Base-by-base conservation (phyloP, 2,888 invertebrate species). In the Eupithecia tripunctaria region DNA sequence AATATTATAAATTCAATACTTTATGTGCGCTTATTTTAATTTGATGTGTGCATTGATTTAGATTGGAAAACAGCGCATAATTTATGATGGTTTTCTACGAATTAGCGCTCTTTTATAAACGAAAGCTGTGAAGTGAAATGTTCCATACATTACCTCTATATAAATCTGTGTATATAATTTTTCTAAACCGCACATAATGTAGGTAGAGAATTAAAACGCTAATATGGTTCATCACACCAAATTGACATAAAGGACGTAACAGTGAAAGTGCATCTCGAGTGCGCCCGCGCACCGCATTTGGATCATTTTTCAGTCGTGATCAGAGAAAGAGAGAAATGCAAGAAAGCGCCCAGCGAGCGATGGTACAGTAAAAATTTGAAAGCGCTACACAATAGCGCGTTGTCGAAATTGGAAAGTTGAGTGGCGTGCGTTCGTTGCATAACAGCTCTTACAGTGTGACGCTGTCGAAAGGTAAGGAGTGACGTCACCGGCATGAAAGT, bases 341-440 rank as follows among this genome's bases (percentile, higher is more conserved):
- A 89, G 93, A 93, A 93, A 94, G 93, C 91, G 92, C 90, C 87
- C 85, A 87, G 85, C 89, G 83, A 86, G 89, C 90, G 89, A 90
- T 87, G 89, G 91, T 89, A 89, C 86, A 90, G 91, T 91, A 91
- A 91, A 76, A 94, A 93, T 94, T 93, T 94, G 94, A 94, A 94
- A 94, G 94, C 94, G 94, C 93, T 88, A 92, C 90, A 94, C 94
- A 94, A 94, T 94, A 91, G 93, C 91, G 89, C 91, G 93, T 94
- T 94, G 94, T 93, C 93, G 94, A 94, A 94, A 94, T 94, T 94
- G 94, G 94, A 94, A 94, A 94, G 94, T 94, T 89, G 93, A 93
- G 91, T 87, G 88, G 91, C 88, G 93, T 91, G 91, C 90, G 89
- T 89, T 88, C 83, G 86, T 94, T 94, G 91, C 93, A 88, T 92